Base-by-base conservation (phyloP, 2,797 vertebrate genomes). In the Sibirionetta formosa region DNA sequence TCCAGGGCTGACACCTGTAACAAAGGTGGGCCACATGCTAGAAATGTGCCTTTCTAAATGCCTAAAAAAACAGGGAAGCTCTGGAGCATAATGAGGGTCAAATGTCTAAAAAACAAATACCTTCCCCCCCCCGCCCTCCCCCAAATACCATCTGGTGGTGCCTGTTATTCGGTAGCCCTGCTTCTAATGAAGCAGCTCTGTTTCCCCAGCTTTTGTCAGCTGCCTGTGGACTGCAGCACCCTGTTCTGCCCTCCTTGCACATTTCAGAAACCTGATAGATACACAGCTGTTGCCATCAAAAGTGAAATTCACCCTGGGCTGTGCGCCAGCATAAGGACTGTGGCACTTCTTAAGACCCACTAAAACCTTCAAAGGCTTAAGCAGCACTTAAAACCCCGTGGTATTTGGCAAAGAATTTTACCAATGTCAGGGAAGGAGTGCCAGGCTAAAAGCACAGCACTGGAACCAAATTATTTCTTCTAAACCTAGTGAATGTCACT, bases 201-300 rank as follows among this genome's bases (percentile, higher is more conserved):
- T 29, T 42, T 40, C 40, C 24, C 12, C 0, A 22, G 2, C 6
- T 20, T 33, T 61, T 0, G 0, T 83, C 82, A 93, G 92, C 85
- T 90, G 73, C 86, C 46, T 58, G 51, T 24, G 42, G 80, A 80
- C 27, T 26, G 70, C 63, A 61, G 40, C 33, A 31, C 73, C 77
- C 82, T 36, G 53, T 36, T 64, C 76, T 60, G 48, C 1, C 6
- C 80, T 79, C 69, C 70, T 61, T 10, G 8, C n/a, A 8, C 36
- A 23, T 50, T 54, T 88, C 40, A 68, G 93, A 88, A 96, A 96
- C 54, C 63, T 56, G 70, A 94, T 27, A 93, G 94, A 84, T 26
- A 69, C 48, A 36, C 92, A 95, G 94, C 80, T 95, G 82, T 33
- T 90, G 73, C 56, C 60, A 73, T 90, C 85, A 94, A 80, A 95